Base-by-base conservation (phyloP, 2,113 vertebrate species). In the Syrrhaptes paradoxus region DNA sequence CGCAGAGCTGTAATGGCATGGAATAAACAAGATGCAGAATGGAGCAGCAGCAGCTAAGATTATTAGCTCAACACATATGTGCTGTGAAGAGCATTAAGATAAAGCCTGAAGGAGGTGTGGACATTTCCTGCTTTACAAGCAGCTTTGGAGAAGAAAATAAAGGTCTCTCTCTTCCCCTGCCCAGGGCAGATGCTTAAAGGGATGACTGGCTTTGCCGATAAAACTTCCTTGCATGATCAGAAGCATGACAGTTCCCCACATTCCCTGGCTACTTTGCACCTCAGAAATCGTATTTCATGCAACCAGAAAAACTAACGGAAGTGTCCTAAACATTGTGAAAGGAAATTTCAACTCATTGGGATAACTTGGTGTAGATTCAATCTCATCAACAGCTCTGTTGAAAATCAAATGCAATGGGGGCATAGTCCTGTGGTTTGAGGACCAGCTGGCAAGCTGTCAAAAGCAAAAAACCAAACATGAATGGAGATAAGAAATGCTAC, bases 21-120 rank as follows among this genome's bases (percentile, higher is more conserved):
- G 63, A 92, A 90, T 52, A 92, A 96, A 90, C 55, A 84, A 81
- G 52, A 34, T 59, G 65, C 32, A 86, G 71, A 84, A 71, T 72
- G 45, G 54, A 88, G 72, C 57, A 90, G 85, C 66, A 83, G 61
- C 65, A 85, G 57, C 73, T 77, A 32, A 70, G 68, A 77, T 96
- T 79, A 85, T 74, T 31, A 57, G 19, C 65, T 68, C 49, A 78
- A 73, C 58, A 65, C 71, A 61, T 85, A 87, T 51, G 85, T 74
- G 55, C 89, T 67, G 59, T 74, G 77, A 95, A 92, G 73, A 92
- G 61, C 43, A 46, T 6, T 20, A 57, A 90, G 70, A 95, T 82
- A 41, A 73, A 95, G 58, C 62, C 54, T 79, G 78, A 91, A 79
- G 87, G 89, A 96, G 74, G 78, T 92, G 91, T 91, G 77, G 91